Conservation (phyloP, 1,140 invertebrate species). For the Babylonia areolata region DNA sequence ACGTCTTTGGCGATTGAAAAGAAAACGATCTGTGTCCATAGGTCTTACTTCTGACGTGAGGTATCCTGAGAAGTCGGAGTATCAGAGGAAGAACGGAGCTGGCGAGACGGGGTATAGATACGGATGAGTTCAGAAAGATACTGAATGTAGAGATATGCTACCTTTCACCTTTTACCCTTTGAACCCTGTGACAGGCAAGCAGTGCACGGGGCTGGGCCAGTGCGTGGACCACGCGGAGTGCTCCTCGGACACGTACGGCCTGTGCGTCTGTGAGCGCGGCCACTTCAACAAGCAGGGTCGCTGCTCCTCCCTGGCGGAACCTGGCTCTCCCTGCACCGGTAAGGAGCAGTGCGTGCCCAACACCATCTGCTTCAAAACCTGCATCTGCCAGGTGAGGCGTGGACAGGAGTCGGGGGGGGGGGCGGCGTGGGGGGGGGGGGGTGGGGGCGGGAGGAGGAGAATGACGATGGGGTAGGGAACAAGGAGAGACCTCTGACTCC, state of each 20-base stretch:
- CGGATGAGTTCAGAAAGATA: too few relatives aligned
- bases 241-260: slow-evolving; percentile 12
- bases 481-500: too few relatives aligned
- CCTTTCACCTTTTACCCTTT: too few relatives aligned
- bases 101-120: too few relatives aligned
- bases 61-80: too few relatives aligned
- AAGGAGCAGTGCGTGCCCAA: slow-evolving; percentile 44
- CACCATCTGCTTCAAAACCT: slow-evolving; percentile 35
- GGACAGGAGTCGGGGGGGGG: background rate
- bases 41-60: too few relatives aligned
- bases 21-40: too few relatives aligned
- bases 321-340: slow-evolving; percentile 34
- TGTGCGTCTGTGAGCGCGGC: slow-evolving; percentile 38
- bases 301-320: slow-evolving; percentile 31
- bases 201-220: slow-evolving; percentile 17
- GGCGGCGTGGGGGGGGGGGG: background rate
- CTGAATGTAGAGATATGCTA: too few relatives aligned
- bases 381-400: slow-evolving; percentile 6
- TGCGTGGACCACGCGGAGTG: slow-evolving; percentile 37
- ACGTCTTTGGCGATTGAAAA: too few relatives aligned
- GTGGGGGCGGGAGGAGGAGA: background rate
- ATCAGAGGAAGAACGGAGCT: too few relatives aligned
- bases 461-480: background rate
- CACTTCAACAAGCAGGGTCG: slow-evolving; percentile 30
- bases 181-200: slow-evolving; percentile 17